A percentile compares a stretch with the other conserved stretches of the same genome.
Conservation (phyloP, 2,113 vertebrate species). For the Panthera tigris region DNA sequence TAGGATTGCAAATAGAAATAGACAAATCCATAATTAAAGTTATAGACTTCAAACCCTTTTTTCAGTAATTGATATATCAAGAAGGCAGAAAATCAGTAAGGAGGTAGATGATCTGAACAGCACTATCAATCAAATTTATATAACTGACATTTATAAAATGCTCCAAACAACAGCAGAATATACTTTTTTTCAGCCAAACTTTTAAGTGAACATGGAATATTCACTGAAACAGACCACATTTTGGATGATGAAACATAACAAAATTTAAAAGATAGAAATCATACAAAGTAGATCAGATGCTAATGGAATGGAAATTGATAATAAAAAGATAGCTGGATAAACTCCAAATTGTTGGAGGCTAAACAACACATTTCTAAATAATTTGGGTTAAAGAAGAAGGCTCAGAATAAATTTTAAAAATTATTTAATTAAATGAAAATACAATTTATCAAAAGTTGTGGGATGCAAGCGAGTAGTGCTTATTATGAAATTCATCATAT, state of each 20-base stretch:
- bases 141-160: neutral
- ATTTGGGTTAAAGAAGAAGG: neutral
- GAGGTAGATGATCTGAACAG: neutral
- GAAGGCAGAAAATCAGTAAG: neutral
- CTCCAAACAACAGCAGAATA: neutral
- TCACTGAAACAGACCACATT: neutral
- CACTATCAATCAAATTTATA: neutral
- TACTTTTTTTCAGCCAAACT: too few relatives aligned
- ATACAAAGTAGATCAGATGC: neutral
- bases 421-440: neutral
- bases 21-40: neutral
- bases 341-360: neutral
- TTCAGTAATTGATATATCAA: neutral
- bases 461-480: neutral
- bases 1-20: neutral
- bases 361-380: neutral
- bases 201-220: neutral
- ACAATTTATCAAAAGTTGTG: neutral
- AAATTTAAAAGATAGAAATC: neutral
- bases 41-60: neutral
- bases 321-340: neutral
- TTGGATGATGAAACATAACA: neutral
- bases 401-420: neutral
- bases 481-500: neutral
- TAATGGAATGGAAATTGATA: neutral